Evolutionary conservation across 2,888 invertebrate species (phyloP).

Genomic region (Pammene aurita): DNA sequence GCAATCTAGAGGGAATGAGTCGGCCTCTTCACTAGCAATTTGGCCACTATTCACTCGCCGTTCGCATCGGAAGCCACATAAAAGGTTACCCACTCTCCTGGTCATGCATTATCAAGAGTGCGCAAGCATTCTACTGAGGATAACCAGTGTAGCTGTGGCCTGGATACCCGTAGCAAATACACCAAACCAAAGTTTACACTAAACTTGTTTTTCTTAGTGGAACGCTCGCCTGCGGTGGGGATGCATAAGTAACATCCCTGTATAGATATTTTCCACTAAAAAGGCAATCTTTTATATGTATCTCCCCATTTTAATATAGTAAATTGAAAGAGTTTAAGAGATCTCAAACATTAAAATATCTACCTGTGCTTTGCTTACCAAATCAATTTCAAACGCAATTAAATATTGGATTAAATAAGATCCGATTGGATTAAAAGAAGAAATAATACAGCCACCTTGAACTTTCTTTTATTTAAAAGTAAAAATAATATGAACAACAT

Average conservation of each 20-base stretch:
- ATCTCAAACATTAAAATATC: neutral
- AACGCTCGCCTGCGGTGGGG: neutral
- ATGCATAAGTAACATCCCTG: slow-evolving; percentile 40
- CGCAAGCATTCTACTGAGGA: neutral
- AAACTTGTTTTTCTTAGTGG: neutral
- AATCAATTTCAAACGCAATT: neutral
- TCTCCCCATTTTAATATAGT: slow-evolving; percentile 15
- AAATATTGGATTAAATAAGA: neutral
- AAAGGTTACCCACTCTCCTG: slow-evolving; percentile 64
- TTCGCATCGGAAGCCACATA: slow-evolving; percentile 72
- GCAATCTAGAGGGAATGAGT: slow-evolving; percentile 70
- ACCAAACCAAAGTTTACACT: neutral
- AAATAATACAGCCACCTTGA: too few species aligned
- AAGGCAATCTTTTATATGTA: slow-evolving; percentile 50
- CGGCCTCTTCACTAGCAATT: slow-evolving; percentile 73
- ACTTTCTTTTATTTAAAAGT: too few species aligned
- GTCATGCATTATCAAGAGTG: neutral
- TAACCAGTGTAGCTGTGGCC: neutral
- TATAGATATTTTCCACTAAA: slow-evolving; percentile 57
- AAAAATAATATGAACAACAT: too few species aligned
- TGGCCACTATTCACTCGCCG: slow-evolving; percentile 69
- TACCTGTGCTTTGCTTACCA: neutral
- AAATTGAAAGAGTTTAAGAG: slow-evolving; percentile 5
- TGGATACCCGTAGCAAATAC: neutral
- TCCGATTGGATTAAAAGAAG: too few species aligned